A percentile compares a stretch with the other conserved stretches of the same genome.
phyloP scores from a whole-genome alignment of 2,797 vertebrate genomes.

The Clarias fuscus region DNA sequence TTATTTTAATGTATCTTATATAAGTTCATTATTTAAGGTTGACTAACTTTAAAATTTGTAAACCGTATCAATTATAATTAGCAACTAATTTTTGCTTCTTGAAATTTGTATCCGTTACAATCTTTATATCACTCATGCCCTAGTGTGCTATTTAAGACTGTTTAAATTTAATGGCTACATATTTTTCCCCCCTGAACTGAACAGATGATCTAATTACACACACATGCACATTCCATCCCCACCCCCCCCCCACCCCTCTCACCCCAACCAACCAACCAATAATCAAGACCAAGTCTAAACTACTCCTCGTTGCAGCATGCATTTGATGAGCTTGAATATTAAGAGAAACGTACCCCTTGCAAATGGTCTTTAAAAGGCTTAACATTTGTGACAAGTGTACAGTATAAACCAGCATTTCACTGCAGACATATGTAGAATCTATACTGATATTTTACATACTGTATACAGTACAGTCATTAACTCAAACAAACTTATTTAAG shows the following conservation, averaged over 20 bases:
- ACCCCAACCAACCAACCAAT: not conserved
- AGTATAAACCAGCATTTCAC: not conserved
- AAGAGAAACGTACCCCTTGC: not conserved
- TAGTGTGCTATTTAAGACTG: not conserved
- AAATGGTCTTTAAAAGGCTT: not conserved
- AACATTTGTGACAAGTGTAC: not conserved
- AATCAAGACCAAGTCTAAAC: slow-evolving; percentile 19
- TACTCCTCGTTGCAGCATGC: not conserved
- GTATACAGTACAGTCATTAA: not conserved
- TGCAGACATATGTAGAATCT: not conserved
- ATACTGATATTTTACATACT: not conserved
- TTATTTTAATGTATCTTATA: not conserved
- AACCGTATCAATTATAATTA: not conserved
- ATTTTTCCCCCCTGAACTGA: not conserved
- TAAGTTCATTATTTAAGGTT: not conserved
- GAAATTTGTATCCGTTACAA: not conserved
- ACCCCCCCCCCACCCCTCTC: not conserved
- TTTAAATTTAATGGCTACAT: slow-evolving; percentile 16
- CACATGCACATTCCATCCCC: slow-evolving; percentile 1
- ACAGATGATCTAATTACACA: slow-evolving; percentile 24
- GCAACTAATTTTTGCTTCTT: not conserved
- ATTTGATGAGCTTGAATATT: not conserved
- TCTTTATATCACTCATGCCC: not conserved
- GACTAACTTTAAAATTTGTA: not conserved
- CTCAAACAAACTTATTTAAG: not conserved